Percentiles rank a stretch among this genome's conserved stretches.
Evolutionary conservation across 2,113 vertebrate species (phyloP).

Genomic region (Syngnathoides biaculeatus): DNA sequence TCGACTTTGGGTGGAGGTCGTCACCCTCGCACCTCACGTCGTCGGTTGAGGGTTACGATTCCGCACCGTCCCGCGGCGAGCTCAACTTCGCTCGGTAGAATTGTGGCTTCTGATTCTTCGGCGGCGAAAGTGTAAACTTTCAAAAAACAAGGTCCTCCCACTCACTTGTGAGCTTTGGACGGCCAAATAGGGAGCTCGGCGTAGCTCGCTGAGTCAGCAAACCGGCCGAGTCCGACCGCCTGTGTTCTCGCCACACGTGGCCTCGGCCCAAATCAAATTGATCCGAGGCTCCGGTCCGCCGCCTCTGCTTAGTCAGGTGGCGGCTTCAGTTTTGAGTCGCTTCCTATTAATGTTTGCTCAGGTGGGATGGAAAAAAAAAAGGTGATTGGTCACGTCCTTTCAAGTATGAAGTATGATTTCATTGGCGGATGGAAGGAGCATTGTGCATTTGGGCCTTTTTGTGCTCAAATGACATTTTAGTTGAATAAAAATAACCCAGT

Average conservation of each 20-base stretch:
- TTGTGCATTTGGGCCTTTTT: too few relatives aligned
- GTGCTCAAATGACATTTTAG: too few relatives aligned
- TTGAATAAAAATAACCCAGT: too few relatives aligned
- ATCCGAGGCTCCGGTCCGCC: conserved; percentile 38
- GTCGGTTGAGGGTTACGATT: neutral
- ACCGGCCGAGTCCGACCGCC: conserved; percentile 27
- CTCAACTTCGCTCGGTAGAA: neutral
- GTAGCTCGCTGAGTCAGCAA: conserved; percentile 44
- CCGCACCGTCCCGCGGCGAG: neutral
- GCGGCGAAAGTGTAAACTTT: neutral
- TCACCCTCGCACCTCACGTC: too few relatives aligned
- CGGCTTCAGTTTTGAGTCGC: conserved; percentile 21
- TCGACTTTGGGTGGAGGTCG: neutral
- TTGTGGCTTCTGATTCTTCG: neutral
- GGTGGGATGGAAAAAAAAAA: conserved; percentile 7
- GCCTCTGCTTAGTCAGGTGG: conserved; percentile 23
- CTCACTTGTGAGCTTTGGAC: neutral
- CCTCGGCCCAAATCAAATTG: conserved; percentile 38
- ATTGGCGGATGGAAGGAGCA: neutral
- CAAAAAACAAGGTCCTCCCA: neutral
- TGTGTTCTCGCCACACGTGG: conserved; percentile 31
- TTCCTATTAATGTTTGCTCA: conserved; percentile 29
- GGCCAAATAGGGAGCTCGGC: neutral
- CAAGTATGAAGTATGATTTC: neutral
- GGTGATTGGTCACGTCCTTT: neutral